A percentile compares a stretch with the other conserved stretches of the same genome.
Conservation (phyloP, 2,888 invertebrate species). For the Galeruca laticollis region DNA sequence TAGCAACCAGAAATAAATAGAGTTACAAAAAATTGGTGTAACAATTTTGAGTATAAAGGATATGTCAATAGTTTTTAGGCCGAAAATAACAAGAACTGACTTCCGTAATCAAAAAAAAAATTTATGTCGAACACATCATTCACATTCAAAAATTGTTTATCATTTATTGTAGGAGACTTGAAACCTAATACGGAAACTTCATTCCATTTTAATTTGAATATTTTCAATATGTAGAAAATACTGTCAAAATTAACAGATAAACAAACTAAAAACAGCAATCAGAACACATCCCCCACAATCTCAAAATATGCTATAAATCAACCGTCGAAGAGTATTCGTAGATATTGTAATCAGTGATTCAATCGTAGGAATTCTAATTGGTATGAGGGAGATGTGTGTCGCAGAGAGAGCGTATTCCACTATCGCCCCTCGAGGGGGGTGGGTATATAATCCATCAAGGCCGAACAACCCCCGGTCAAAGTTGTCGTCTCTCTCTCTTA, state of each 20-base stretch:
- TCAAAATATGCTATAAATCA: slow-evolving; percentile 44
- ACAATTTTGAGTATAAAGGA: no score
- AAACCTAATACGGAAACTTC: no score
- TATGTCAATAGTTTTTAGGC: no score
- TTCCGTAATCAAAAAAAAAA: no score
- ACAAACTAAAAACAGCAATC: slow-evolving; percentile 11
- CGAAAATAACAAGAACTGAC: no score
- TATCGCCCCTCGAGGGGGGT: slow-evolving; percentile 64
- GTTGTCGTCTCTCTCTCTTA: slow-evolving; percentile 72
- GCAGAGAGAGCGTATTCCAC: slow-evolving; percentile 50
- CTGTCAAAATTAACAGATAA: neutral
- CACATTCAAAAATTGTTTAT: no score
- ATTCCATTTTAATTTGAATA: neutral
- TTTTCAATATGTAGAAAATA: neutral
- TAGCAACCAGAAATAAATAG: no score
- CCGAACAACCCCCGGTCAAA: slow-evolving; percentile 70
- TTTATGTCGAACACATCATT: no score
- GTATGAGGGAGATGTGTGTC: slow-evolving; percentile 64
- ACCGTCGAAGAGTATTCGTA: slow-evolving; percentile 33
- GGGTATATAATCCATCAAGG: slow-evolving; percentile 69
- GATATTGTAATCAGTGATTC: slow-evolving; percentile 62
- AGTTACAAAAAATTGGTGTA: no score
- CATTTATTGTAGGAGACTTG: no score
- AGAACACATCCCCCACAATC: slow-evolving; percentile 13
- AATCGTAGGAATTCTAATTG: slow-evolving; percentile 67